A percentile compares a stretch with the other conserved stretches of the same genome.
Evolutionary conservation across 2,888 invertebrate species (phyloP).

Genomic region (Timema podura): DNA sequence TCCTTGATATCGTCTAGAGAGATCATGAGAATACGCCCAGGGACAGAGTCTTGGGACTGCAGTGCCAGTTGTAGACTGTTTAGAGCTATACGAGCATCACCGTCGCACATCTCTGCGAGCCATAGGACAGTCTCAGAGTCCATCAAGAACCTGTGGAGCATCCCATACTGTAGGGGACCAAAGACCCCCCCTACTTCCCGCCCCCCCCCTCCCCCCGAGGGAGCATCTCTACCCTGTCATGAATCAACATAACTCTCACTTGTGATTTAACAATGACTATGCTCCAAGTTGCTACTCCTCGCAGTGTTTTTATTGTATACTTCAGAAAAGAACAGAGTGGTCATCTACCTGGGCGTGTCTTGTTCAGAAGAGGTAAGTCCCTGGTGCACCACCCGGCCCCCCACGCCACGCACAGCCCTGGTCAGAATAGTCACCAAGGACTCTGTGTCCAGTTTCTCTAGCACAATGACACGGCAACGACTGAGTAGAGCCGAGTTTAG

Average conservation of each 20-base stretch:
- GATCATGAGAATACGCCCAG: constrained; percentile 47
- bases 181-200: too few species aligned
- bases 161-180: too few species aligned
- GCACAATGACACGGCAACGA: constrained; percentile 69
- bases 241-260: too few species aligned
- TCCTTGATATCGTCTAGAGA: constrained; percentile 65
- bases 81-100: constrained; percentile 75
- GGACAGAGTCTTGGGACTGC: constrained; percentile 48
- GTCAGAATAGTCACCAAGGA: constrained; percentile 59
- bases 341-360: too few species aligned
- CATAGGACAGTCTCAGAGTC: constrained; percentile 61
- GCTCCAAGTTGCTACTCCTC: too few species aligned
- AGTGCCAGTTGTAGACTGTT: constrained; percentile 70
- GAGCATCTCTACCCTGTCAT: too few species aligned
- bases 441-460: constrained; percentile 62
- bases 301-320: too few species aligned
- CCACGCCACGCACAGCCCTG: constrained; percentile 50
- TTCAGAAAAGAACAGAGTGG: too few species aligned
- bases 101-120: constrained; percentile 73
- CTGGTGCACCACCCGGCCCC: constrained; percentile 36
- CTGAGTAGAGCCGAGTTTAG: constrained; percentile 75
- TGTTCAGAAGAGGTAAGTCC: too few species aligned
- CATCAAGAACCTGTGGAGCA: constrained; percentile 41
- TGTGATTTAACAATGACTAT: too few species aligned
- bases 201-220: too few species aligned